Conservation (phyloP, 2,797 vertebrate genomes). For the Sebastes itinus region DNA sequence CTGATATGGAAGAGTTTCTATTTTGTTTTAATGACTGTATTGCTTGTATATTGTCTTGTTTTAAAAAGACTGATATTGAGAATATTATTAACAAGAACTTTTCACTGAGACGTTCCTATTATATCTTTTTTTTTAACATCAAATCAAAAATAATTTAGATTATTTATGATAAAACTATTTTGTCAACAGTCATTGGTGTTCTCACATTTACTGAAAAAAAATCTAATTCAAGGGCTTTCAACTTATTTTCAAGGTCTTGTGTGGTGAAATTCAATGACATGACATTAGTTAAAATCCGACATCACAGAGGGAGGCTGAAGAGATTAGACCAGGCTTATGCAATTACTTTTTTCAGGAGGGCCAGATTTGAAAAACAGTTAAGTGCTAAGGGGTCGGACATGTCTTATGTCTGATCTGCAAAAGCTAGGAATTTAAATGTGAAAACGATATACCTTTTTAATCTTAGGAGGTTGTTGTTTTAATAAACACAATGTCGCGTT, state of each 20-base stretch:
- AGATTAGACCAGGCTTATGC: too few relatives aligned
- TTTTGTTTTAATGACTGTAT: not conserved
- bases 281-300: too few relatives aligned
- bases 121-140: not conserved
- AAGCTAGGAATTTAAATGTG: too few relatives aligned
- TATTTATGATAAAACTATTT: not conserved
- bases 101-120: not conserved
- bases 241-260: not conserved
- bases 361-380: too few relatives aligned
- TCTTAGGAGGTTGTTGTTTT: too few relatives aligned
- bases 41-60: not conserved
- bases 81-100: not conserved
- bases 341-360: too few relatives aligned
- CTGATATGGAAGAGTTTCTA: not conserved
- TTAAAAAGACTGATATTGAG: not conserved
- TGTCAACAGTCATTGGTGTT: not conserved
- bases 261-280: not conserved
- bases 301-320: too few relatives aligned
- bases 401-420: too few relatives aligned
- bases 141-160: not conserved
- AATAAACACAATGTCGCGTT: too few relatives aligned
- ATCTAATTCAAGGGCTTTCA: not conserved
- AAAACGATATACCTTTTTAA: too few relatives aligned
- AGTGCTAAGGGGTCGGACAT: too few relatives aligned
- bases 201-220: not conserved